Evolutionary conservation across 2,888 invertebrate genomes (phyloP).

Genomic region (Nowickia ferox): DNA sequence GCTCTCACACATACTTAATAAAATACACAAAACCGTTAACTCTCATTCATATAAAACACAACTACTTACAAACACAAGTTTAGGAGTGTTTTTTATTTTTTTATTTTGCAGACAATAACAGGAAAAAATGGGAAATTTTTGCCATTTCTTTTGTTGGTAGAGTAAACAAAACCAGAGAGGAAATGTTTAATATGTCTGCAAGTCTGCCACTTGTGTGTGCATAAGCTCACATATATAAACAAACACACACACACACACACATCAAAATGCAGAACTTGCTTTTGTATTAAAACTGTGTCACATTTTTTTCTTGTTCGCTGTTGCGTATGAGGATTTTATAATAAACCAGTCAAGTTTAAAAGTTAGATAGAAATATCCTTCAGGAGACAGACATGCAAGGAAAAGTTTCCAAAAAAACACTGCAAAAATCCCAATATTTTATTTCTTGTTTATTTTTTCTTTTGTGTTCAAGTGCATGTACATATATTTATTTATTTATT

Average conservation of each 20-base stretch:
- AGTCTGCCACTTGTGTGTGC: slow-evolving; percentile 15
- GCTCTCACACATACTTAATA: neutral
- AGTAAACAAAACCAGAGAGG: slow-evolving; percentile 30
- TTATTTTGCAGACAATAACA: slow-evolving; percentile 40
- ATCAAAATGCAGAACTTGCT: neutral
- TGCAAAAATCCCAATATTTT: slow-evolving; percentile 46
- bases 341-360: neutral
- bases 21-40: slow-evolving; percentile 14
- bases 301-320: slow-evolving; percentile 18
- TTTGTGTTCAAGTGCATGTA: neutral
- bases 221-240: neutral
- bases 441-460: neutral
- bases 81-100: neutral
- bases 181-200: slow-evolving; percentile 37
- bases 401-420: neutral
- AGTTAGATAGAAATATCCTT: slow-evolving; percentile 31
- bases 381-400: slow-evolving; percentile 3
- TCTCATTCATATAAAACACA: slow-evolving; percentile 18
- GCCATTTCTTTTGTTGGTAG: neutral
- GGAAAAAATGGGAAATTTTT: slow-evolving; percentile 60
- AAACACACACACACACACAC: neutral
- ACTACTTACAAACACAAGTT: neutral
- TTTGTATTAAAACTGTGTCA: slow-evolving; percentile 50
- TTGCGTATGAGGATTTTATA: slow-evolving; percentile 26
- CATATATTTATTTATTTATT: neutral